These are phyloP conservation scores for Tachystola acroxantha DNA, from an alignment of 2,888 invertebrate species.

Conservation along the genomic window DNA sequence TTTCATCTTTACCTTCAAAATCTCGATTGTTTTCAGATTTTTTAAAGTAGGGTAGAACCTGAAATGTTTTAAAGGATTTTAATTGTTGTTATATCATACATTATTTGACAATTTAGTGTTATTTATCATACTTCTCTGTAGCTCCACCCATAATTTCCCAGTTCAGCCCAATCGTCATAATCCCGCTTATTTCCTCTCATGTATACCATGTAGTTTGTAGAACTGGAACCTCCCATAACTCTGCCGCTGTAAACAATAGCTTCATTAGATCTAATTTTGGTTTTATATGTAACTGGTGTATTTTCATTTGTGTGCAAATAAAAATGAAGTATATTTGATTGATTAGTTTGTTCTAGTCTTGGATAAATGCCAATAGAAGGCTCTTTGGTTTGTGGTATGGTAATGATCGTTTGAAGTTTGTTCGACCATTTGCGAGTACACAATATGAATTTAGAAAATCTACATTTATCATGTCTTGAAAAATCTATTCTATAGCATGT, in stretches of 20 bases:
- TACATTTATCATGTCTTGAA: no score
- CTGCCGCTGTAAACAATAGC: slow-evolving; percentile 77
- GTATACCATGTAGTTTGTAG: slow-evolving; percentile 82
- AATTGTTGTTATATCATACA: neutral
- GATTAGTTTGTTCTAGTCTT: no score
- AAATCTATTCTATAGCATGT: no score
- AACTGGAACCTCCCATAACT: slow-evolving; percentile 83
- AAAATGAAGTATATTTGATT: no score
- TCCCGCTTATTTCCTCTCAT: slow-evolving; percentile 80
- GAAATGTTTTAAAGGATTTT: slow-evolving; percentile 18
- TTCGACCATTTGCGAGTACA: no score
- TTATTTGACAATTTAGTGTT: neutral
- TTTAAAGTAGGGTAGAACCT: slow-evolving; percentile 82
- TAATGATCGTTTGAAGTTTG: no score
- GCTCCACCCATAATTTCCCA: slow-evolving; percentile 80
- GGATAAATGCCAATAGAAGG: no score
- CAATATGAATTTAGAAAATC: no score
- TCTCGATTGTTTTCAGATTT: slow-evolving; percentile 81
- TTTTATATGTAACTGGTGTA: no score
- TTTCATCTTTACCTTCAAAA: slow-evolving; percentile 54
- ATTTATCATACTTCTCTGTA: slow-evolving; percentile 65
- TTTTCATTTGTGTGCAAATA: no score
- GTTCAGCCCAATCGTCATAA: slow-evolving; percentile 81
- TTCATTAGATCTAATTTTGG: no score
- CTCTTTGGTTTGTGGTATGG: no score